Conservation (phyloP, 2,797 vertebrate genomes). For the Gila robusta region DNA sequence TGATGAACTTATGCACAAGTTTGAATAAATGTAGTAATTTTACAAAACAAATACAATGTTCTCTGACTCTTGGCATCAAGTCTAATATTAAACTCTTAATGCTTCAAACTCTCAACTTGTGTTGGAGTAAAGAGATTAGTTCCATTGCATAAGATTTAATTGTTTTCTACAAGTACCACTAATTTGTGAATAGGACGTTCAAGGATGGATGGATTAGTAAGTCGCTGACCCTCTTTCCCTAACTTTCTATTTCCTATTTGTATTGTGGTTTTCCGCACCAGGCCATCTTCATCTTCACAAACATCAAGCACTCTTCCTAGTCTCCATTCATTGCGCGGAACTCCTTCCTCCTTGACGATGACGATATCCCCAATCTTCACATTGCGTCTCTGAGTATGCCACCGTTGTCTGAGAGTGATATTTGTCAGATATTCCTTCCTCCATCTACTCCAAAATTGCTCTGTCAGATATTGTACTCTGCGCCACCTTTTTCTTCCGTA, state of each 20-base stretch:
- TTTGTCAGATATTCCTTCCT: conserved; percentile 1
- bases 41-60: not conserved
- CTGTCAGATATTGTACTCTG: not conserved
- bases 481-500: no score
- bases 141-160: not conserved
- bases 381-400: not conserved
- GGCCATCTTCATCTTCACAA: not conserved
- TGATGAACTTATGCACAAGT: not conserved
- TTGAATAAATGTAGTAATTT: not conserved
- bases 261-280: conserved; percentile 3
- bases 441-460: conserved; percentile 20
- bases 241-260: conserved; percentile 6
- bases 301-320: not conserved
- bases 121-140: no score
- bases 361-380: not conserved
- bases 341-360: not conserved
- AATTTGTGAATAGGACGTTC: conserved; percentile 9
- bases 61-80: not conserved
- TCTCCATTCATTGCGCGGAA: not conserved
- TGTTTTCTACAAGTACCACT: conserved; percentile 10
- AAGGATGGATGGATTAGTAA: conserved; percentile 3
- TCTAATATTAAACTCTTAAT: not conserved
- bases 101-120: not conserved
- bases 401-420: conserved; percentile 8
- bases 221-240: not conserved